phyloP scores from a whole-genome alignment of 2,113 vertebrate genomes.

The Natator depressus region DNA sequence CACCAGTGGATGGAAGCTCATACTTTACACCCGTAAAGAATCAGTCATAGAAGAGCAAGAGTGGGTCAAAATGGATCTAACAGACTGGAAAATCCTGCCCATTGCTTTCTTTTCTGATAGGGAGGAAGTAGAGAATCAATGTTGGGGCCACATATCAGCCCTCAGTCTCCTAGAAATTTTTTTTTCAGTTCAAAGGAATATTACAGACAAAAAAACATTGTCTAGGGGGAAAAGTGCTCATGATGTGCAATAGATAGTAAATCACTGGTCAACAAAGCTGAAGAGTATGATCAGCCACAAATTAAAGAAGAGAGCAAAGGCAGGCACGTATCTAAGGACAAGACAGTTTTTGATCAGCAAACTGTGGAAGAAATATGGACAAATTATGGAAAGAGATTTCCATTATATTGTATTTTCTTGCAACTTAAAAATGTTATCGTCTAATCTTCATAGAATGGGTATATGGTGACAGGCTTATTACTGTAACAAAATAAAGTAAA shows the following conservation, averaged over 20 bases:
- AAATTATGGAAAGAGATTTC: not conserved
- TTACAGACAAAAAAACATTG: not conserved
- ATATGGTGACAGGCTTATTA: not conserved
- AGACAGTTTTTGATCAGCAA: not conserved
- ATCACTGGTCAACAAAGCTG: not conserved
- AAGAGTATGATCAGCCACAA: not conserved
- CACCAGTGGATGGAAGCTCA: not conserved
- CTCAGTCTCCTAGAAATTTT: not conserved
- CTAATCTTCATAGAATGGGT: not conserved
- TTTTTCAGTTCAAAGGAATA: not conserved
- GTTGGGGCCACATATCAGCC: not conserved
- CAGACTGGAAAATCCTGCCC: not conserved
- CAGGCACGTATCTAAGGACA: not conserved
- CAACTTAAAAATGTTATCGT: not conserved
- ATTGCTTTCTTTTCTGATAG: not conserved
- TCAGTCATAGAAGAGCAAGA: not conserved
- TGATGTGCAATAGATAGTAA: not conserved
- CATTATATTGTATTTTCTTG: not conserved
- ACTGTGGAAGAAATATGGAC: not conserved
- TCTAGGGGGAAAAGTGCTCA: not conserved
- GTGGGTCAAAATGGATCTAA: not conserved
- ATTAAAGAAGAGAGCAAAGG: not conserved
- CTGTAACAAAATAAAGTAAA: not conserved
- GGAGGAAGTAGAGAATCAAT: not conserved
- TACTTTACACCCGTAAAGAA: not conserved